These are phyloP conservation scores for Tetramorium bicarinatum DNA, from an alignment of 2,888 invertebrate genomes.

Conservation along the genomic window DNA sequence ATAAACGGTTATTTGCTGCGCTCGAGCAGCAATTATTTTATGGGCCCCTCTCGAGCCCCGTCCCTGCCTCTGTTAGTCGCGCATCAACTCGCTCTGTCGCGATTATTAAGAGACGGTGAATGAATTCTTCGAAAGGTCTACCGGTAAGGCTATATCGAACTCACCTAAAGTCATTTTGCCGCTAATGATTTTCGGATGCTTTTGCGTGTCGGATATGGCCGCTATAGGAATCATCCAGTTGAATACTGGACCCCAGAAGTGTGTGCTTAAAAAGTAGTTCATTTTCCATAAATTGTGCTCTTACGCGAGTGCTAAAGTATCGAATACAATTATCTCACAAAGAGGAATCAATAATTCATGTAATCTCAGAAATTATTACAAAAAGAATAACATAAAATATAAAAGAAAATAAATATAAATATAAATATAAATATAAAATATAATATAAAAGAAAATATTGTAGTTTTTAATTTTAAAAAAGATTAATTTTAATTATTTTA, in stretches of 20 bases:
- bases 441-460: too few species aligned
- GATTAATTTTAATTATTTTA: neutral
- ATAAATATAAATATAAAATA: too few species aligned
- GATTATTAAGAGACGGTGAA: slow-evolving; percentile 70
- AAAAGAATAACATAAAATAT: too few species aligned
- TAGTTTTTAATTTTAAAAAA: neutral
- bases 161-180: slow-evolving; percentile 98
- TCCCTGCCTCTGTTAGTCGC: slow-evolving; percentile 24
- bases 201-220: slow-evolving; percentile 95
- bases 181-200: slow-evolving; percentile 96
- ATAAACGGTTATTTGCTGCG: slow-evolving; percentile 69
- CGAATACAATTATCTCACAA: neutral
- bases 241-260: slow-evolving; percentile 99
- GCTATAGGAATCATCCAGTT: slow-evolving; percentile 99
- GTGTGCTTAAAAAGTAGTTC: slow-evolving; percentile 89
- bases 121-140: slow-evolving; percentile 72
- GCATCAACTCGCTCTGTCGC: slow-evolving; percentile 48
- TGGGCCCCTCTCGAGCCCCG: slow-evolving; percentile 39
- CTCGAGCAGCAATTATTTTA: slow-evolving; percentile 72
- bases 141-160: slow-evolving; percentile 70
- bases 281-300: slow-evolving; percentile 64
- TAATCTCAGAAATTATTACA: neutral
- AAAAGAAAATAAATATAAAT: too few species aligned
- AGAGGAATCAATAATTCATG: neutral
- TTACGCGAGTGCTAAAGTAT: slow-evolving; percentile 10